These are phyloP conservation scores for Dromococcyx pavoninus DNA, from an alignment of 2,797 vertebrate genomes.

Conservation along the genomic window DNA sequence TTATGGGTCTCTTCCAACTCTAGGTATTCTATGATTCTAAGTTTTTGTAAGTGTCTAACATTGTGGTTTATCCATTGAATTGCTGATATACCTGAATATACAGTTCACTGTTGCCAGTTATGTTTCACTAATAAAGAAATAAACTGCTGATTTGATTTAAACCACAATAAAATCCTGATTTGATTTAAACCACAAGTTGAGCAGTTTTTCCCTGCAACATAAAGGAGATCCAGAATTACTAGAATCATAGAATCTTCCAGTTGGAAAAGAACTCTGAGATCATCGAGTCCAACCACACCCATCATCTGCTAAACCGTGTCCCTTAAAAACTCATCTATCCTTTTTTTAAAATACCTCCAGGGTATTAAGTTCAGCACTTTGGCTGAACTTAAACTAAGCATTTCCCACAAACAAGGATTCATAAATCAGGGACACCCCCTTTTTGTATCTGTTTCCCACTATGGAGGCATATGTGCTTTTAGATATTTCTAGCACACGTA, in stretches of 20 bases:
- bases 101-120: neutral
- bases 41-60: neutral
- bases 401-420: neutral
- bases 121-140: neutral
- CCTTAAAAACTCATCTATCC: too few species aligned
- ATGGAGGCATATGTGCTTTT: neutral
- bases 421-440: neutral
- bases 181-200: neutral
- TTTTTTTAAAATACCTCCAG: too few species aligned
- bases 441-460: neutral
- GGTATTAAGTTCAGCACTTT: too few species aligned
- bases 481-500: neutral
- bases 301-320: too few species aligned
- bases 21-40: neutral
- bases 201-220: neutral
- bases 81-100: neutral
- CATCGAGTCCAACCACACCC: too few species aligned
- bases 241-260: too few species aligned
- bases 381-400: neutral
- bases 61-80: neutral
- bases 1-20: neutral
- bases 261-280: too few species aligned
- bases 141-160: neutral
- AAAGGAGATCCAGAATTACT: neutral
- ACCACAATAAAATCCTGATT: neutral